Base-by-base conservation (phyloP, 2,113 vertebrate genomes). In the Etheostoma spectabile region DNA sequence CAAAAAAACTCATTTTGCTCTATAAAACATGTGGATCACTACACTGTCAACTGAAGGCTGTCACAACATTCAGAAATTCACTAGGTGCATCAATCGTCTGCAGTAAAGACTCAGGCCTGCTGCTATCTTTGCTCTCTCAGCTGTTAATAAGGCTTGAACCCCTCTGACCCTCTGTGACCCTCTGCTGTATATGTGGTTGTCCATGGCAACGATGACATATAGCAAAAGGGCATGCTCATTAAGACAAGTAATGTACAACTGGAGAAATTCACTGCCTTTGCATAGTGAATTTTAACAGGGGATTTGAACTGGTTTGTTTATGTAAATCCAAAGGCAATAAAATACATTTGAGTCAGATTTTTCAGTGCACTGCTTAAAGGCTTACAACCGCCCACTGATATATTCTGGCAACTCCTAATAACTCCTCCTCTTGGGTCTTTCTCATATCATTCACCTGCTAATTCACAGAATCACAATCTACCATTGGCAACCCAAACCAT, bases 141-240 rank as follows among this genome's bases (percentile, higher is more conserved):
- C 77, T 79, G 79, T 82, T 86, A 84, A 92, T 87, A 71, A 77
- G 60, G 74, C 79, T 70, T 83, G 63, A 89, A 88, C 88, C 87
- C 86, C 78, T 48, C 77, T 85, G 90, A 92, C 93, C 93, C 85
- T 76, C 77, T 19, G 51, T 89, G 89, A 92, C 92, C 90, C 85
- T 77, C 61, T 12, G 78, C 84, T 80, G 81, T 77, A 81, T 86
- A 79, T 65, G 84, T 19, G 53, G 90, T 92, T 27, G 86, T 78
- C 82, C 79, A 24, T 85, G 79, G 92, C 90, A 88, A 91, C 90
- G 1, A 15, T 68, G 55, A 83, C 77, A 86, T 79, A 72, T 59
- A 62, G 70, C n/a, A 30, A 80, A 81, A 83, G 84, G 81, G 79
- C 76, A 66, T 33, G 24, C 83, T 84, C 84, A 81, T 92, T 90